Evolutionary conservation across 1,140 invertebrate genomes (phyloP).

Genomic region (Hestina assimilis): DNA sequence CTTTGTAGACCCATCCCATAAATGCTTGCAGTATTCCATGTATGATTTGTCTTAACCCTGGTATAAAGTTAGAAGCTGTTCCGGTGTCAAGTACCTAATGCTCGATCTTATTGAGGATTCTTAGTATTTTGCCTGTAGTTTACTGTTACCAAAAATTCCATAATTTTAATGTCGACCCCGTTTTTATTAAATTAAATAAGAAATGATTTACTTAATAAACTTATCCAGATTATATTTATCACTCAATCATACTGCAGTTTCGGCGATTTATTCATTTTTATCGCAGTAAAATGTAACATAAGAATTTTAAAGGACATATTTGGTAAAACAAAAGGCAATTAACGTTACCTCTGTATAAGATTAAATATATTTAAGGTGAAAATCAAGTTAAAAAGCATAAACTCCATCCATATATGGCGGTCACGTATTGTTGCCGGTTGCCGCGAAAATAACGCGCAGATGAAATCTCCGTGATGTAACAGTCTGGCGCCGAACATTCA

Average conservation of each 20-base stretch:
- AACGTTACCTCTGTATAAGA: conserved; percentile 20
- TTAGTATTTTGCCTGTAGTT: too few relatives aligned
- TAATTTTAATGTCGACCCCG: too few relatives aligned
- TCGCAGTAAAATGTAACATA: conserved; percentile 9
- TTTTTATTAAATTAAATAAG: too few relatives aligned
- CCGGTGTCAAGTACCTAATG: too few relatives aligned
- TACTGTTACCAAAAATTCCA: too few relatives aligned
- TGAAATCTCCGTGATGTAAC: conserved; percentile 46
- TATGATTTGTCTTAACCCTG: too few relatives aligned
- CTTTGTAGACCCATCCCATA: too few relatives aligned
- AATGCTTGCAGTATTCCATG: too few relatives aligned
- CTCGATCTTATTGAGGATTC: too few relatives aligned
- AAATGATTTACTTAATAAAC: too few relatives aligned
- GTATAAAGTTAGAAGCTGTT: too few relatives aligned
- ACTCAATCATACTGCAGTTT: conserved; percentile 1
- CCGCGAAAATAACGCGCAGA: conserved; percentile 25
- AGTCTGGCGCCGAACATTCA: conserved; percentile 19
- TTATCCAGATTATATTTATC: not conserved
- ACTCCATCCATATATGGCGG: conserved; percentile 49
- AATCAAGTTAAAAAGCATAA: conserved; percentile 39
- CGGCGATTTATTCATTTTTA: conserved; percentile 6
- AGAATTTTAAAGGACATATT: conserved; percentile 20
- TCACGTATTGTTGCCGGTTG: conserved; percentile 58
- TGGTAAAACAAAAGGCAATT: conserved; percentile 30
- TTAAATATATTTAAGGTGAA: conserved; percentile 47